Evolutionary conservation across 2,113 vertebrate genomes (phyloP).

Genomic region (Nannobrachium achirus): DNA sequence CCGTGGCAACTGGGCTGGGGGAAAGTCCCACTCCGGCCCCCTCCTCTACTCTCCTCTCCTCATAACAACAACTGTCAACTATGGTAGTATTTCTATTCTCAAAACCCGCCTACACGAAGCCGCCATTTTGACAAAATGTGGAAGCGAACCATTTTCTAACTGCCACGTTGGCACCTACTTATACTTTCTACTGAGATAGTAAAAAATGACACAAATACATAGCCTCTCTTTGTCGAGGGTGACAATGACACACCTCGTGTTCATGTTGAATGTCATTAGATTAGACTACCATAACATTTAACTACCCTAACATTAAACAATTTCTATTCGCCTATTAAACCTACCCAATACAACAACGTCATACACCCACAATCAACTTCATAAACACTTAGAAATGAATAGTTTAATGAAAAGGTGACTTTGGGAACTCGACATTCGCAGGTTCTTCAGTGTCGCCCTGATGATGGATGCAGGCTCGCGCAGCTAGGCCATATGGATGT

Average conservation of each 20-base stretch:
- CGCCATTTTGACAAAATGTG: slow-evolving; percentile 70
- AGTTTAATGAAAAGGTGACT: neutral
- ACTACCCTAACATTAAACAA: neutral
- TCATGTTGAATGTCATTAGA: neutral
- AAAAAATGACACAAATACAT: neutral
- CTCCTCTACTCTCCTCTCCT: neutral
- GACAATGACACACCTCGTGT: neutral
- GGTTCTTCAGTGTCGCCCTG: too few species aligned
- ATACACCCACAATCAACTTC: neutral
- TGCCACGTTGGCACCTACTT: slow-evolving; percentile 44
- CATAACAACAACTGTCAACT: neutral
- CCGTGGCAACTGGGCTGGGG: neutral
- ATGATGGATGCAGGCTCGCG: too few species aligned
- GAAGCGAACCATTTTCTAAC: slow-evolving; percentile 42
- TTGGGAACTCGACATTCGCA: too few species aligned
- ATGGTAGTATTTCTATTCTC: slow-evolving; percentile 22
- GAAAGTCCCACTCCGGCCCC: neutral
- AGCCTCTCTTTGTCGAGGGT: accelerated
- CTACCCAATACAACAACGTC: too few species aligned
- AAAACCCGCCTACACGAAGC: slow-evolving; percentile 3
- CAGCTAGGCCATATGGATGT: too few species aligned
- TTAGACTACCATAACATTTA: neutral
- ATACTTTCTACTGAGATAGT: too few species aligned
- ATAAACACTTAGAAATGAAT: neutral
- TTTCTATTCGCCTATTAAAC: too few species aligned